Evolutionary conservation across 1,140 invertebrate species (phyloP), one percentile per base, ranked within the genome.

Genomic region (Drosophila santomea): DNA sequence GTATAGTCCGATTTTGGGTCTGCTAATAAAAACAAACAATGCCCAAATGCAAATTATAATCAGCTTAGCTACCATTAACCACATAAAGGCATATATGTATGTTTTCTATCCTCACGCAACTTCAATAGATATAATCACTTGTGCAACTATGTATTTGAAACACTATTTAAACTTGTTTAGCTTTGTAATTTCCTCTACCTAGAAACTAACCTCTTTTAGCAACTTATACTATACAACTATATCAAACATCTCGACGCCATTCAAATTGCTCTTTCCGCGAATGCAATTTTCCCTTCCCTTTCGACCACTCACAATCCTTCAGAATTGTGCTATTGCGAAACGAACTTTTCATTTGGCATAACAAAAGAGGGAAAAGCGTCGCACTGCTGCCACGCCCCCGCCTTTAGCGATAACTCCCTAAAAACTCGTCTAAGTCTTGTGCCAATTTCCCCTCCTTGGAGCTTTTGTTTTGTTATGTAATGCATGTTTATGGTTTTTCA

Each of bases 401-500:
- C 32, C 4, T 20, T 52, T 52, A 15, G 15, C 15, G n/a, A 12
- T 3, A 15, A 25, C 44, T 51, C 11, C 8, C 41, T 35, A 36
- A 36, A 45, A 57, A 14, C 73, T 54, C 72, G 12, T 45, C 59
- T 44, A 47, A 51, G 58, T 51, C 51, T 63, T 55, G 50, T 55
- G 41, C 52, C 60, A 54, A 66, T 75, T 66, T 54, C 45, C 48
- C 64, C 45, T 59, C 48, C 57, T 67, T 45, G 47, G 55, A 67
- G 75, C 58, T 25, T 76, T 78, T 86, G 82, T 86, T 88, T 86
- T 88, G 83, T 79, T 88, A 88, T 79, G 83, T 86, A 88, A 86
- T 86, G 83, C 83, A 88, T 86, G 82, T 82, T 86, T 82, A 78
- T 86, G 82, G 82, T 85, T 79, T 74, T 80, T 77, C 83, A 80